Percentiles rank a stretch among this genome's conserved stretches.
Evolutionary conservation across 2,113 vertebrate genomes (phyloP).

Genomic region (Phocoena phocoena): DNA sequence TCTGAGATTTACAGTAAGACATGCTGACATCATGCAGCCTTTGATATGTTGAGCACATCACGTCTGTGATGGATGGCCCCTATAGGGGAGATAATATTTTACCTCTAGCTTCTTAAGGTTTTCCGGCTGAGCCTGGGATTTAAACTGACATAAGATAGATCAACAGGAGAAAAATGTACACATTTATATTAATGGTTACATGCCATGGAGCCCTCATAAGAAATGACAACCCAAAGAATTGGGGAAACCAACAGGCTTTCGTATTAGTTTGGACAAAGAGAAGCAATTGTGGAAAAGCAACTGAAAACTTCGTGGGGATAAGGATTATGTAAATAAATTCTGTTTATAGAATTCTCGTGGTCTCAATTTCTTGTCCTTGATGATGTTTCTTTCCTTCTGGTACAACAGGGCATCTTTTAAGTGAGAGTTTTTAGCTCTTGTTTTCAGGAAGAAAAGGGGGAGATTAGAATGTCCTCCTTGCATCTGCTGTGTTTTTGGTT

Average conservation of each 20-base stretch:
- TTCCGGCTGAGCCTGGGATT: neutral
- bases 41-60: neutral
- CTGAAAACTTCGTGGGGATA: neutral
- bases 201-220: neutral
- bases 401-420: neutral
- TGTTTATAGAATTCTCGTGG: neutral
- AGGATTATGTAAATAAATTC: neutral
- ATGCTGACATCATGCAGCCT: neutral
- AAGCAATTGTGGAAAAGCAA: neutral
- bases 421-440: neutral
- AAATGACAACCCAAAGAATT: neutral
- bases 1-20: neutral
- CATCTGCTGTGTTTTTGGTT: neutral
- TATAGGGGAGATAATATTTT: neutral
- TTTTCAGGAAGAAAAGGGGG: neutral
- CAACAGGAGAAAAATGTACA: neutral
- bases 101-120: neutral
- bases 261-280: neutral
- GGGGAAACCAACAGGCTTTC: neutral
- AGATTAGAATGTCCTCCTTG: neutral
- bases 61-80: neutral
- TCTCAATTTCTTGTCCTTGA: neutral
- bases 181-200: neutral
- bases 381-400: neutral
- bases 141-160: neutral